A percentile compares a stretch with the other conserved stretches of the same genome.
These are phyloP conservation scores for Brachyrhaphis roseni DNA, from an alignment of 2,797 vertebrate genomes.

Conservation along the genomic window DNA sequence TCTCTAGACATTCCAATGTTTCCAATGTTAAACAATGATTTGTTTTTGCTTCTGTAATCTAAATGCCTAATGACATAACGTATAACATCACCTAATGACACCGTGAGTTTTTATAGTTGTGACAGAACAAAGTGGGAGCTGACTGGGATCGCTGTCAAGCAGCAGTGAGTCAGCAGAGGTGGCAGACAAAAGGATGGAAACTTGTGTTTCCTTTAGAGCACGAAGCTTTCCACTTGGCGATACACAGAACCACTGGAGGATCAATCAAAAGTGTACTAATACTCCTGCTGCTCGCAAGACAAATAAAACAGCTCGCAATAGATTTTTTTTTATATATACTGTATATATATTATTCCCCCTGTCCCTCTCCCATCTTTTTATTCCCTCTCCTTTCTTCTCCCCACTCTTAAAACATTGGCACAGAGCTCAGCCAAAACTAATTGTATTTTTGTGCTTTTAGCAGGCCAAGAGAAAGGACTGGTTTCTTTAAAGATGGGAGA, in stretches of 20 bases:
- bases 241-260: constrained; percentile 28
- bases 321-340: neutral
- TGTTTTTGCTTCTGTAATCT: neutral
- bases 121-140: constrained; percentile 12
- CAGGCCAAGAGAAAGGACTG: constrained; percentile 49
- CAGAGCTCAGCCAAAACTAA: constrained; percentile 54
- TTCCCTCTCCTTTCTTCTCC: constrained; percentile 19
- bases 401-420: constrained; percentile 55
- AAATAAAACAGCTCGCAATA: constrained; percentile 37
- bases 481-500: constrained; percentile 62
- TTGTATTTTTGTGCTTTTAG: constrained; percentile 72
- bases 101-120: constrained; percentile 26
- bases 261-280: constrained; percentile 36
- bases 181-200: constrained; percentile 22
- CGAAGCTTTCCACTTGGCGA: constrained; percentile 24
- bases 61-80: neutral
- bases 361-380: constrained; percentile 44
- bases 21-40: neutral
- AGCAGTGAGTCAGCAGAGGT: constrained; percentile 8
- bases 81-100: neutral
- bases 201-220: constrained; percentile 26
- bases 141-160: constrained; percentile 11
- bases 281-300: constrained; percentile 21
- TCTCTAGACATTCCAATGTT: neutral
- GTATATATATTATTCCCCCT: neutral